phyloP scores from a whole-genome alignment of 2,797 vertebrate genomes.

The Tapirus indicus region DNA sequence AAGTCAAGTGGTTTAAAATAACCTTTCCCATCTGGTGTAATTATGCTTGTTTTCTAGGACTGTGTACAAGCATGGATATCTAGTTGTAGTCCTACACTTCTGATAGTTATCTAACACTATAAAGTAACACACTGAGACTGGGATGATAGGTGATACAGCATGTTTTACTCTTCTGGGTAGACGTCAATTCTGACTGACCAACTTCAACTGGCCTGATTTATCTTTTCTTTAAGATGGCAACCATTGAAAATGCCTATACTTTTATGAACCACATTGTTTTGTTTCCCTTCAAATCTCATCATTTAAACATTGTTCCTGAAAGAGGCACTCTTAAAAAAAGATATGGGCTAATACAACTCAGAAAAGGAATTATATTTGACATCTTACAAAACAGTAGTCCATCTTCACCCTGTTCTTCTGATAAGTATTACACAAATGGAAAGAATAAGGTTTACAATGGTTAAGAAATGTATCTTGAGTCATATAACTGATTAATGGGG shows the following conservation, averaged over 20 bases:
- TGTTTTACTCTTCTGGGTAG: background rate
- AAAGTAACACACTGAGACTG: background rate
- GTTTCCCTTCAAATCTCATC: conserved; percentile 42
- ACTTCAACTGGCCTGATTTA: conserved; percentile 29
- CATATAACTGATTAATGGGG: background rate
- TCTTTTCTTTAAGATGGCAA: background rate
- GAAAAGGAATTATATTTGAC: conserved; percentile 25
- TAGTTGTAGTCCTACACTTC: background rate
- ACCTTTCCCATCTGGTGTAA: conserved; percentile 17
- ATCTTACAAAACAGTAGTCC: conserved; percentile 18
- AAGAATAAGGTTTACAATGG: background rate
- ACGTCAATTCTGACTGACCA: background rate
- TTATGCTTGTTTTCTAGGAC: conserved; percentile 28
- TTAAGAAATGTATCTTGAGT: conserved; percentile 16
- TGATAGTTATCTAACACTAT: background rate
- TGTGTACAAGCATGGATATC: background rate
- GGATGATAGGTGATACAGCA: background rate
- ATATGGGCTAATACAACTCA: background rate
- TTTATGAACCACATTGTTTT: conserved; percentile 1
- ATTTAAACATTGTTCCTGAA: conserved; percentile 43
- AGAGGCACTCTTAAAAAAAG: background rate
- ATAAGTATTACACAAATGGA: conserved; percentile 4
- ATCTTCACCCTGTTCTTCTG: background rate
- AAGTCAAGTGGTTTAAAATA: conserved; percentile 53
- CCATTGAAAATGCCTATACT: conserved; percentile 16